Percentiles rank a stretch among this genome's conserved stretches.
Evolutionary conservation across 2,113 vertebrate species (phyloP).

Genomic region (Chunga burmeisteri): DNA sequence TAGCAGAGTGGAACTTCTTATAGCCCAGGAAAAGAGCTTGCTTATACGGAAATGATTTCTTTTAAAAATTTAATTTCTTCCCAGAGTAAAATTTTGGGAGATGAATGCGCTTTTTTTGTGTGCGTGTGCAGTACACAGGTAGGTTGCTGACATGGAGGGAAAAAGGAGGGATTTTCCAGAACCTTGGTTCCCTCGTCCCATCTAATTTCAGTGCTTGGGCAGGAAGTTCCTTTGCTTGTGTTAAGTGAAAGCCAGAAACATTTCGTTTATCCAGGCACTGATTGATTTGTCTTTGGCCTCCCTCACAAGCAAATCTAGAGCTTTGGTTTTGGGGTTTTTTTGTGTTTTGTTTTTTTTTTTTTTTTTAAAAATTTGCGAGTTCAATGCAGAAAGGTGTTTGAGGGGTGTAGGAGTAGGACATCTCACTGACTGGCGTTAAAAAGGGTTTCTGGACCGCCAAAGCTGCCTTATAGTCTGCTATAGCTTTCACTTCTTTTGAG

Average conservation of each 20-base stretch:
- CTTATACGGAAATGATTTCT: background rate
- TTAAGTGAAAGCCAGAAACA: constrained; percentile 53
- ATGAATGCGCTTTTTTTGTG: background rate
- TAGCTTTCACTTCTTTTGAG: background rate
- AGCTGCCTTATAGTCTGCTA: background rate
- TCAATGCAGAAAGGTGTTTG: constrained; percentile 9
- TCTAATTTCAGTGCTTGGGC: constrained; percentile 17
- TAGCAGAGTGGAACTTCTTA: constrained; percentile 29
- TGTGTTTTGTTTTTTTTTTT: background rate
- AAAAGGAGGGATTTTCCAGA: constrained; percentile 17
- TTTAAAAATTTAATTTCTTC: constrained; percentile 32
- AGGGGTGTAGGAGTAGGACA: background rate
- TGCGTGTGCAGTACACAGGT: constrained; percentile 65
- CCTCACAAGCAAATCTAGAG: constrained; percentile 10
- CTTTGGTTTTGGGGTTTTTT: background rate
- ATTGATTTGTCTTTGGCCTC: constrained; percentile 32
- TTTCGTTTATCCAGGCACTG: constrained; percentile 11
- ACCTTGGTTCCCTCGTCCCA: background rate
- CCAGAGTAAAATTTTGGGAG: constrained; percentile 29
- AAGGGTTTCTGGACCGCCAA: constrained; percentile 16
- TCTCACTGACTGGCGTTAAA: background rate
- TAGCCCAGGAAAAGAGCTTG: constrained; percentile 18
- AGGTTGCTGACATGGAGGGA: constrained; percentile 64
- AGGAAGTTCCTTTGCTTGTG: constrained; percentile 49
- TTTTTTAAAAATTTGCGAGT: background rate